A percentile compares a stretch with the other conserved stretches of the same genome.
These are phyloP conservation scores for Ctenosaura bakeri DNA, from an alignment of 2,797 vertebrate species.

Conservation along the genomic window DNA sequence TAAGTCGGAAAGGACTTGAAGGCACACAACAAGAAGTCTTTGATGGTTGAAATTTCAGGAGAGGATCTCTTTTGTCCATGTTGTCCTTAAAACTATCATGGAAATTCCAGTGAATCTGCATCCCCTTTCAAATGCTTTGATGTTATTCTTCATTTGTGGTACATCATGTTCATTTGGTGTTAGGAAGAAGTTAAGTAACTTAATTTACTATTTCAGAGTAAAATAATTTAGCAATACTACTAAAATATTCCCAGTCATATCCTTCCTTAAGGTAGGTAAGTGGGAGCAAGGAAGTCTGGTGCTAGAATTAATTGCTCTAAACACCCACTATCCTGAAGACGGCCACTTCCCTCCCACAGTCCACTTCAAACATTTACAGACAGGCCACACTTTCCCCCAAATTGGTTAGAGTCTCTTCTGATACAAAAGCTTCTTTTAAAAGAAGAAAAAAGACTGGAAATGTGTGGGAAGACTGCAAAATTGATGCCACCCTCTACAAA, in stretches of 20 bases:
- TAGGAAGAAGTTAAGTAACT: too few species aligned
- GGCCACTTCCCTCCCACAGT: slow-evolving; percentile 83
- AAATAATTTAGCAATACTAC: too few species aligned
- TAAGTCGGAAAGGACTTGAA: too few species aligned
- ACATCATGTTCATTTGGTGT: too few species aligned
- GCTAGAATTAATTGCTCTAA: slow-evolving; percentile 65
- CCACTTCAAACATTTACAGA: slow-evolving; percentile 81
- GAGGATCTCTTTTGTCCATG: too few species aligned
- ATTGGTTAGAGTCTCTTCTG: slow-evolving; percentile 75
- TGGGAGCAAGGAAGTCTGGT: slow-evolving; percentile 63
- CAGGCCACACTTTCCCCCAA: slow-evolving; percentile 76
- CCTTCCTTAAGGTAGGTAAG: slow-evolving; percentile 53
- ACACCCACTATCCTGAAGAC: slow-evolving; percentile 71
- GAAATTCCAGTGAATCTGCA: too few species aligned
- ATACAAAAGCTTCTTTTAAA: slow-evolving; percentile 74
- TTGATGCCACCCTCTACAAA: slow-evolving; percentile 77
- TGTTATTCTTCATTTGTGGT: too few species aligned
- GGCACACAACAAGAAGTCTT: too few species aligned
- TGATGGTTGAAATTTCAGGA: too few species aligned
- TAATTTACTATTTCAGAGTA: too few species aligned
- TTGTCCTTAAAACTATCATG: too few species aligned
- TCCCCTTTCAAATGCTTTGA: too few species aligned
- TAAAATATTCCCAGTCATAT: slow-evolving; percentile 9
- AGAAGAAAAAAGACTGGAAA: slow-evolving; percentile 88
- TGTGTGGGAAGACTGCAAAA: slow-evolving; percentile 86